These are phyloP conservation scores for Gobio gobio DNA, from an alignment of 2,113 vertebrate species.

Conservation along the genomic window DNA sequence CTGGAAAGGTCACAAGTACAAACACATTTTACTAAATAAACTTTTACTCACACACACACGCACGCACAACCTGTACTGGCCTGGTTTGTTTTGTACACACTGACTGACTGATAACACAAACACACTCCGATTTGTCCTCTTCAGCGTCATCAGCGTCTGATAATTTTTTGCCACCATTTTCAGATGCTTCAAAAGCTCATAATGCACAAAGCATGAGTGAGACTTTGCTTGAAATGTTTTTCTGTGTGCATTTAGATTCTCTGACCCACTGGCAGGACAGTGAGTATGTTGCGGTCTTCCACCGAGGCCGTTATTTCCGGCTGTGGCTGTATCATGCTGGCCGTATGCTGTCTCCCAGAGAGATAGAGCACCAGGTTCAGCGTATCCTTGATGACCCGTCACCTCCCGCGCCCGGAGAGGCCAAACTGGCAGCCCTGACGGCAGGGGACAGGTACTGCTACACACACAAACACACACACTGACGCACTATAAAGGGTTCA, in stretches of 20 bases:
- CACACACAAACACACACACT: too few relatives aligned
- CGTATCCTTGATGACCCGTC: slow-evolving; percentile 82
- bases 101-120: neutral
- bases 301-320: slow-evolving; percentile 86
- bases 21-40: slow-evolving; percentile 39
- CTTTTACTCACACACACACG: slow-evolving; percentile 18
- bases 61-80: neutral
- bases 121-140: neutral
- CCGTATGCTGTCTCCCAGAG: slow-evolving; percentile 79
- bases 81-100: neutral
- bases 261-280: slow-evolving; percentile 84
- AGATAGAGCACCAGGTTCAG: slow-evolving; percentile 88
- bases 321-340: slow-evolving; percentile 81
- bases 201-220: neutral
- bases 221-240: neutral
- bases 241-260: slow-evolving; percentile 70
- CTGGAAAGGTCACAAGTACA: slow-evolving; percentile 82
- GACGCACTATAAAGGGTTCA: neutral
- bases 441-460: slow-evolving; percentile 81
- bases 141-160: neutral
- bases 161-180: neutral
- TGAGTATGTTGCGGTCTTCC: slow-evolving; percentile 83
- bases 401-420: slow-evolving; percentile 78
- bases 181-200: neutral
- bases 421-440: slow-evolving; percentile 82